phyloP scores from a whole-genome alignment of 2,113 vertebrate genomes.

The Odobenus rosmarus region DNA sequence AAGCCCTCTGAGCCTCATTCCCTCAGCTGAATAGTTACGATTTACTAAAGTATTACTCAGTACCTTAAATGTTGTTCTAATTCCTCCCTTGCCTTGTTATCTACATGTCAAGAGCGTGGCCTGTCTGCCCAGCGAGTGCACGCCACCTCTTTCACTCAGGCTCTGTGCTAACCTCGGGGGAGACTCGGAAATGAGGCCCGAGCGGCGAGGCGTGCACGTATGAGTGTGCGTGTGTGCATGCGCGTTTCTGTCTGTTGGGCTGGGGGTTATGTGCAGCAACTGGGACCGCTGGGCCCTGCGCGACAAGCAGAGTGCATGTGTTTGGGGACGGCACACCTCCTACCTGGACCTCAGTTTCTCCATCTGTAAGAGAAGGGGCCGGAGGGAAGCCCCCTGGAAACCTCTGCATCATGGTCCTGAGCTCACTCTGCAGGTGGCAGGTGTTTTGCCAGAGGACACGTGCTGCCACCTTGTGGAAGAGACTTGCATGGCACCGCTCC shows the following conservation, averaged over 20 bases:
- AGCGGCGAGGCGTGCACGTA: not conserved
- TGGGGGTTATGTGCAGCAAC: no score
- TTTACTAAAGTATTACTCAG: not conserved
- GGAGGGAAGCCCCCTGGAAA: not conserved
- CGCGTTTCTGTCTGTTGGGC: rapidly evolving
- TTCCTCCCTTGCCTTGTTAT: rapidly evolving
- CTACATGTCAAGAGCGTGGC: not conserved
- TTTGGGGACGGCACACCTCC: not conserved
- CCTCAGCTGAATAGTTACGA: not conserved
- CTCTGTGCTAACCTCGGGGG: not conserved
- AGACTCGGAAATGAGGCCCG: not conserved
- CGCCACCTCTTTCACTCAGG: not conserved
- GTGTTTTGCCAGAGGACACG: not conserved
- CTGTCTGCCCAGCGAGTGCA: not conserved
- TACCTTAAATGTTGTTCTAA: not conserved
- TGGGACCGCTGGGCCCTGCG: no score
- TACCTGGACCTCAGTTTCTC: not conserved
- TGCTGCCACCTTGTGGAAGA: conserved; percentile 77
- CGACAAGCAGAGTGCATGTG: not conserved
- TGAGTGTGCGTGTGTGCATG: rapidly evolving
- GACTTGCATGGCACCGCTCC: rapidly evolving
- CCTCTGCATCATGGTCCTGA: no score
- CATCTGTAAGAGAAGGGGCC: not conserved
- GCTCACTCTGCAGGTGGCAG: no score
- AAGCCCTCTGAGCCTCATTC: not conserved